phyloP scores from a whole-genome alignment of 2,113 vertebrate genomes.

The Heliornis fulica region DNA sequence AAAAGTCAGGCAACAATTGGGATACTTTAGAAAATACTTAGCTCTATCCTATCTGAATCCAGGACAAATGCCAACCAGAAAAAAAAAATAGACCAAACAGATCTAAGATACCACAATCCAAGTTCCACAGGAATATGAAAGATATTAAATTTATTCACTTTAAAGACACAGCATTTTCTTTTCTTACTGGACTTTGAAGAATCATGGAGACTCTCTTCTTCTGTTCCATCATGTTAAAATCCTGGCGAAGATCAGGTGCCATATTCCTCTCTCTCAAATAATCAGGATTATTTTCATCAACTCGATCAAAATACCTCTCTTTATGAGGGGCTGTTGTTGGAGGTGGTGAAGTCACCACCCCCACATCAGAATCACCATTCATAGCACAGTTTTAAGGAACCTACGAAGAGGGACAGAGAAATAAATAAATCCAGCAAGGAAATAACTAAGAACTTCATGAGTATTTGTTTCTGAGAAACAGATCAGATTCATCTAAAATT shows the following conservation, averaged over 20 bases:
- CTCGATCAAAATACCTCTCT: constrained; percentile 96
- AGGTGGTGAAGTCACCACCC: constrained; percentile 96
- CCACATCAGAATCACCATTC: constrained; percentile 93
- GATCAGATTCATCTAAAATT: neutral
- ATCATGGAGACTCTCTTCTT: constrained; percentile 99
- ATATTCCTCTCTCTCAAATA: constrained; percentile 97
- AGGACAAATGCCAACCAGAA: neutral
- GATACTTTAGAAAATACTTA: neutral
- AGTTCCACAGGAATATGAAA: neutral
- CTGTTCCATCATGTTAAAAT: constrained; percentile 99
- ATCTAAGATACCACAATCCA: neutral
- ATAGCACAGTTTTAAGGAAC: constrained; percentile 75
- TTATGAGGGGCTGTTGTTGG: constrained; percentile 94
- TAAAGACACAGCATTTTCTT: neutral
- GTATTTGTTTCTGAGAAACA: neutral
- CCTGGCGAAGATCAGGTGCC: constrained; percentile 96
- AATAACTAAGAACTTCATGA: fast-evolving
- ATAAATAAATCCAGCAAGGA: neutral
- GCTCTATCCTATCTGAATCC: too few species aligned
- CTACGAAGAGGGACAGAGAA: constrained; percentile 19
- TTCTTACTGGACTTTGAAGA: constrained; percentile 93
- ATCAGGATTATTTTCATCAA: constrained; percentile 95
- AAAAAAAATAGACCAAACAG: neutral
- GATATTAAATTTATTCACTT: neutral
- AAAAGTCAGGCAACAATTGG: neutral